Conservation (phyloP, 2,888 invertebrate genomes). For the Oscheius sp. region DNA sequence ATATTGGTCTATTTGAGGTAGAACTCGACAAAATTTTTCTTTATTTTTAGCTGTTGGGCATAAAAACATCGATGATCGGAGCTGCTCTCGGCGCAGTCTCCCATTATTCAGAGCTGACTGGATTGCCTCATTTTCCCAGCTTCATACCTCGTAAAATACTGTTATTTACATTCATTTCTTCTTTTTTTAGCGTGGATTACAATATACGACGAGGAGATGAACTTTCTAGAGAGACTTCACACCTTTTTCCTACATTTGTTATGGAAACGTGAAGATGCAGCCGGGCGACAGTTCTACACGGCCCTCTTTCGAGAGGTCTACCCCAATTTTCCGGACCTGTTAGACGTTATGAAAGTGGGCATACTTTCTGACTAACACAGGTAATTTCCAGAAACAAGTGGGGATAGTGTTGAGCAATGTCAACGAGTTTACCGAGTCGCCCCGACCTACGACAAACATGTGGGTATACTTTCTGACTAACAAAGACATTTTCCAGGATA, state of each 20-base stretch:
- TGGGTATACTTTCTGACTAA: too few species aligned
- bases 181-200: constrained; percentile 10
- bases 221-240: constrained; percentile 2
- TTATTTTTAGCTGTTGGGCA: constrained; percentile 18
- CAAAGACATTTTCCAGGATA: too few species aligned
- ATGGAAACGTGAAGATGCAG: not conserved
- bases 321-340: constrained; percentile 18
- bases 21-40: not conserved
- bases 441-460: constrained; percentile 28
- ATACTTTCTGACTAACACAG: not conserved
- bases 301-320: constrained; percentile 1
- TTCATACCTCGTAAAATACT: constrained; percentile 22
- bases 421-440: constrained; percentile 32
- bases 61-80: not conserved
- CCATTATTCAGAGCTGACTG: constrained; percentile 7
- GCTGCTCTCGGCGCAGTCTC: constrained; percentile 15
- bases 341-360: constrained; percentile 7
- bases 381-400: constrained; percentile 16
- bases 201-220: constrained; percentile 19
- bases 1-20: constrained; percentile 24
- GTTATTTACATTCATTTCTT: not conserved
- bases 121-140: constrained; percentile 22
- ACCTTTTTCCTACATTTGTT: not conserved
- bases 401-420: constrained; percentile 19
- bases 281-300: not conserved